Conservation (phyloP, 1,140 invertebrate species). For the Dinoponera quadriceps region DNA sequence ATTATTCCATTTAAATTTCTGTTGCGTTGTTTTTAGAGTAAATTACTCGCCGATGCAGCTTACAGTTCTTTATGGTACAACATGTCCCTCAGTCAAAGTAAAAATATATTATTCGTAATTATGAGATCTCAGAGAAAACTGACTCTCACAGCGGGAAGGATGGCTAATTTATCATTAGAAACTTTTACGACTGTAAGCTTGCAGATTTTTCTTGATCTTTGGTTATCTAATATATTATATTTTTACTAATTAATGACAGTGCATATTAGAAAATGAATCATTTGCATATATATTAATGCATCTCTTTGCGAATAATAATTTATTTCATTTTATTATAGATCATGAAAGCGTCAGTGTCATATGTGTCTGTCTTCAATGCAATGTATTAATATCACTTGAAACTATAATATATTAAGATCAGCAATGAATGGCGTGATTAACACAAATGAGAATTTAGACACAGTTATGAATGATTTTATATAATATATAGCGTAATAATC, state of each 20-base stretch:
- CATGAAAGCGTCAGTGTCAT: slow-evolving; percentile 51
- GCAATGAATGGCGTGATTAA: slow-evolving; percentile 5
- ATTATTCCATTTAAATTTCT: background rate
- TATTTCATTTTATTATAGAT: slow-evolving; percentile 31
- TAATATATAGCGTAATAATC: no score
- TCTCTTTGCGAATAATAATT: slow-evolving; percentile 13
- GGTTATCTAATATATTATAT: slow-evolving; percentile 16
- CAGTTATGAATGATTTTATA: background rate
- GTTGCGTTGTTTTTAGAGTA: slow-evolving; percentile 39
- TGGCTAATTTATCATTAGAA: slow-evolving; percentile 46
- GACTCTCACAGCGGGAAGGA: slow-evolving; percentile 36
- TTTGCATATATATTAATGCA: background rate
- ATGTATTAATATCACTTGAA: slow-evolving; percentile 45
- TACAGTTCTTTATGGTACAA: slow-evolving; percentile 55
- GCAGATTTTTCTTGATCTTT: background rate
- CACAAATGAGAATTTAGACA: slow-evolving; percentile 12
- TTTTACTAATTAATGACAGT: background rate
- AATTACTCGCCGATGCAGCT: slow-evolving; percentile 30
- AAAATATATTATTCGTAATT: slow-evolving; percentile 48
- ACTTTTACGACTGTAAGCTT: slow-evolving; percentile 32
- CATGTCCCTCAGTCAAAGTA: slow-evolving; percentile 27
- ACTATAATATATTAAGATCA: background rate
- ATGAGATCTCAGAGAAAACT: slow-evolving; percentile 46
- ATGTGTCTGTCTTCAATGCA: slow-evolving; percentile 51
- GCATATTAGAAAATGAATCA: background rate